phyloP scores from a whole-genome alignment of 1,140 invertebrate species.

The Neoseiulus cucumeris region DNA sequence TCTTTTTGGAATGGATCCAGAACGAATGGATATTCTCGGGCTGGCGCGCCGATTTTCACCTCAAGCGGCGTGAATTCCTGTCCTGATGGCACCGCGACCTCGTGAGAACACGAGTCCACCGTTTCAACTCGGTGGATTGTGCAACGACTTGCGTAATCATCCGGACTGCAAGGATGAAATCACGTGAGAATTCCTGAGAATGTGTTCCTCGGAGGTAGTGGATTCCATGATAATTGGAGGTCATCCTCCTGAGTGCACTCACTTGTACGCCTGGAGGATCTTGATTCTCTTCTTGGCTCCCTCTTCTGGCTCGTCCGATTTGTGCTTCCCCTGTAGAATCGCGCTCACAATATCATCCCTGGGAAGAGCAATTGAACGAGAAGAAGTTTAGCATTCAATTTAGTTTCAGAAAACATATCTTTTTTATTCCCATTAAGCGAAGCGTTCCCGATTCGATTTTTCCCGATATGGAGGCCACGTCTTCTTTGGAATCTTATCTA shows the following conservation, averaged over 20 bases:
- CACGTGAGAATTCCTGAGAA: not conserved
- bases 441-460: too few species aligned
- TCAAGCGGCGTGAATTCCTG: conserved; percentile 50
- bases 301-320: not conserved
- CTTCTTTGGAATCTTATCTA: too few species aligned
- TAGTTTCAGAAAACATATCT: too few species aligned
- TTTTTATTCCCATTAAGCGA: too few species aligned
- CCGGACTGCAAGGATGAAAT: conserved; percentile 13
- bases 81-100: conserved; percentile 60
- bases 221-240: not conserved
- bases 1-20: conserved; percentile 97
- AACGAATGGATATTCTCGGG: conserved; percentile 81
- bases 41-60: conserved; percentile 38
- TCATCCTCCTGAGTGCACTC: not conserved
- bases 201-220: not conserved
- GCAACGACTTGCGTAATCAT: conserved; percentile 37
- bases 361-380: not conserved
- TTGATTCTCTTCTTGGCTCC: not conserved
- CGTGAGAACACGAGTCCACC: conserved; percentile 26
- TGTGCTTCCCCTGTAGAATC: not conserved
- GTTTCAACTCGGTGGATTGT: conserved; percentile 68
- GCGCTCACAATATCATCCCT: not conserved
- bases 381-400: too few species aligned
- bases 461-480: too few species aligned
- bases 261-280: conserved; percentile 9